A percentile compares a stretch with the other conserved stretches of the same genome.
phyloP scores from a whole-genome alignment of 2,888 invertebrate genomes.

The Elmis aenea region DNA sequence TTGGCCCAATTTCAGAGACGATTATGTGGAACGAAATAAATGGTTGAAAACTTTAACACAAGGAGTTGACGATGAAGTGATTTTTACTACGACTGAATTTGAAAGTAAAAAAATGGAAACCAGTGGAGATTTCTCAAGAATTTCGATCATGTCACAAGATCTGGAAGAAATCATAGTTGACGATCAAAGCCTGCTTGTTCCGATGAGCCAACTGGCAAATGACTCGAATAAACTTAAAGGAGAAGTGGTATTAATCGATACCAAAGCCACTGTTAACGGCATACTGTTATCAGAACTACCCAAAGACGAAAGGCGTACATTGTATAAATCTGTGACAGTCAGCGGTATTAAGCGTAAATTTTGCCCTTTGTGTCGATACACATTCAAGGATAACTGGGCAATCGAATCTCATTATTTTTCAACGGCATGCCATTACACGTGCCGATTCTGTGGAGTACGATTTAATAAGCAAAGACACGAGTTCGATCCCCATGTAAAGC shows the following conservation, averaged over 20 bases:
- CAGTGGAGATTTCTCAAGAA: no score
- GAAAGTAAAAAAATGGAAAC: no score
- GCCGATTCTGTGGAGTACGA: conserved; percentile 43
- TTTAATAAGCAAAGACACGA: conserved; percentile 42
- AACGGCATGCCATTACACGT: conserved; percentile 42
- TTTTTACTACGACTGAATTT: no score
- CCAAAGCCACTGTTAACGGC: conserved; percentile 37
- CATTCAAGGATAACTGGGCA: conserved; percentile 47
- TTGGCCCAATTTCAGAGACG: conserved; percentile 34
- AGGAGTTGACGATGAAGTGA: not conserved
- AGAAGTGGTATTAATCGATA: conserved; percentile 26
- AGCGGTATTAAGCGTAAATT: conserved; percentile 39
- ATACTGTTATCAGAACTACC: conserved; percentile 37
- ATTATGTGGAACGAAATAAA: conserved; percentile 37
- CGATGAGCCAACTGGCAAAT: no score
- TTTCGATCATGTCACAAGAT: no score
- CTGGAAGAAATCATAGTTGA: no score
- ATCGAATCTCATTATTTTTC: conserved; percentile 46
- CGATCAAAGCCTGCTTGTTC: conserved; percentile 29
- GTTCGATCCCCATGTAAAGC: conserved; percentile 38
- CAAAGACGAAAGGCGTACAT: conserved; percentile 40
- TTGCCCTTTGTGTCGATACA: conserved; percentile 43
- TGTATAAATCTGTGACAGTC: conserved; percentile 41
- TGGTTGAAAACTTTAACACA: conserved; percentile 30
- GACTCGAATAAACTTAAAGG: no score